phyloP scores from a whole-genome alignment of 2,888 invertebrate genomes.

The Escarpia spicata region DNA sequence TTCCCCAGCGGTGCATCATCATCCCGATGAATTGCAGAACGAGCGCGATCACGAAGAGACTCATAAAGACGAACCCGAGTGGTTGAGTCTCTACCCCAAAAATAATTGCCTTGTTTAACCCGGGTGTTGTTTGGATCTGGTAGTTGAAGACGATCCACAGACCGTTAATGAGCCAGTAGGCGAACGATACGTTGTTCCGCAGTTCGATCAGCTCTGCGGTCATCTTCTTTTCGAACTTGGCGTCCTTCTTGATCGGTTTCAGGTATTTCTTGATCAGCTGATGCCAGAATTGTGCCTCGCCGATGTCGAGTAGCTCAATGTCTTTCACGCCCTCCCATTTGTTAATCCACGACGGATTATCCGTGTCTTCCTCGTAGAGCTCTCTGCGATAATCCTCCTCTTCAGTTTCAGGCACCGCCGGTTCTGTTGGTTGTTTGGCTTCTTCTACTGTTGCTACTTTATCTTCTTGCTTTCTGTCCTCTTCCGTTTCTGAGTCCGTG shows the following conservation, averaged over 20 bases:
- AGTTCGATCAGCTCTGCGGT: conserved; percentile 80
- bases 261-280: conserved; percentile 88
- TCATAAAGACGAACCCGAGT: conserved; percentile 54
- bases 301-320: conserved; percentile 46
- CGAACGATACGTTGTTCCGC: conserved; percentile 78
- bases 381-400: neutral
- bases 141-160: conserved; percentile 89
- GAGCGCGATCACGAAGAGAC: conserved; percentile 54
- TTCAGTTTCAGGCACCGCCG: neutral
- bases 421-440: neutral
- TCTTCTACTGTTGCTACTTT: neutral
- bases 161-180: conserved; percentile 96
- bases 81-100: conserved; percentile 35
- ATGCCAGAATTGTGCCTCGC: conserved; percentile 92
- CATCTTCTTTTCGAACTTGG: conserved; percentile 68
- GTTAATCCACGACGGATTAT: conserved; percentile 34
- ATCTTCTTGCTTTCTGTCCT: neutral
- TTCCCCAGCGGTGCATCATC: conserved; percentile 59
- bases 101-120: neutral
- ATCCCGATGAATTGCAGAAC: conserved; percentile 59
- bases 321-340: conserved; percentile 28
- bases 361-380: conserved; percentile 27
- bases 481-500: neutral
- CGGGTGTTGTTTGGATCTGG: conserved; percentile 48
- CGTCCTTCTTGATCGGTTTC: conserved; percentile 90